Conservation (phyloP, 2,888 invertebrate species). For the Oscheius sp. region DNA sequence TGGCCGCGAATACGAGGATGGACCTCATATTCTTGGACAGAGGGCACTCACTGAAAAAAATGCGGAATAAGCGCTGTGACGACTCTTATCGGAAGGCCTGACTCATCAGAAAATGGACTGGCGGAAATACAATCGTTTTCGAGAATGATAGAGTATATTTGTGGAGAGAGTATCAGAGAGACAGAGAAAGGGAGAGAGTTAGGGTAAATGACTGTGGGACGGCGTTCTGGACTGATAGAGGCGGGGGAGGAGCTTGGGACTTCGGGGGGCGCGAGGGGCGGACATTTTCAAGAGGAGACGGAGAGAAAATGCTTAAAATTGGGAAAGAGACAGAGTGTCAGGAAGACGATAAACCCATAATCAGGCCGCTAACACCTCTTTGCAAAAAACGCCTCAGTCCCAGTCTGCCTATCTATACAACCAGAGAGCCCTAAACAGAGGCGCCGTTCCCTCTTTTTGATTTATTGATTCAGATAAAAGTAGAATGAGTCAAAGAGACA, state of each 20-base stretch:
- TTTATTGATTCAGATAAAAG: too few species aligned
- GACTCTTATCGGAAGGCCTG: conserved; percentile 12
- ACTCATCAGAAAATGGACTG: not conserved
- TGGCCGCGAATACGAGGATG: conserved; percentile 5
- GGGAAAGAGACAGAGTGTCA: not conserved
- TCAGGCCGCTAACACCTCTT: too few species aligned
- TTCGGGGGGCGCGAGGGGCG: conserved; percentile 19
- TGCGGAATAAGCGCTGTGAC: conserved; percentile 4
- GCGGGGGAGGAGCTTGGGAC: conserved; percentile 12
- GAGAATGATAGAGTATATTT: not conserved
- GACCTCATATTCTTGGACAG: not conserved
- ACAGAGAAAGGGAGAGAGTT: conserved; percentile 9
- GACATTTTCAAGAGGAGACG: not conserved
- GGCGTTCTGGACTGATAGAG: conserved; percentile 26
- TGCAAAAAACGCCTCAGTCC: too few species aligned
- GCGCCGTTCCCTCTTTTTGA: too few species aligned
- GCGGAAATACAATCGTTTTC: not conserved
- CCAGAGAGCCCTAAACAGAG: too few species aligned
- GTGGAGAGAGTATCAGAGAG: not conserved
- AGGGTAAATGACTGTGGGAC: conserved; percentile 12
- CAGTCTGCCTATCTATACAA: too few species aligned
- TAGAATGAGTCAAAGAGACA: too few species aligned
- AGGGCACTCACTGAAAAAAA: conserved; percentile 6
- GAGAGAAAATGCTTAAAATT: conserved; percentile 3
- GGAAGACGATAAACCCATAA: not conserved